phyloP scores from a whole-genome alignment of 2,113 vertebrate genomes.

The Asarcornis scutulata region DNA sequence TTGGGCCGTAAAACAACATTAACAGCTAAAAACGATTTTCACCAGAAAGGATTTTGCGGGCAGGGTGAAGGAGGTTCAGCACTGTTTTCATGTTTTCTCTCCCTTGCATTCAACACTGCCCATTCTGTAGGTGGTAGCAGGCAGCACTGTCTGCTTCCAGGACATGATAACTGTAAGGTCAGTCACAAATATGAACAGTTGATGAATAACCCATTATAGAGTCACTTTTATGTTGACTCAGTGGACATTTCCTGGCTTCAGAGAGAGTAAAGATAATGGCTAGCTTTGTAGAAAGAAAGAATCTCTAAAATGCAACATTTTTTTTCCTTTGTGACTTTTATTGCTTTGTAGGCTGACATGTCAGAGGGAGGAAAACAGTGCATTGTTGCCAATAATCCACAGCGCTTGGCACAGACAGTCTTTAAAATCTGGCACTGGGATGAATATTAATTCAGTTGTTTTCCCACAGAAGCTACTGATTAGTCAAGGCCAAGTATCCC shows the following conservation, averaged over 20 bases:
- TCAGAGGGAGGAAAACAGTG: constrained; percentile 72
- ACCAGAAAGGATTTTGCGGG: constrained; percentile 34
- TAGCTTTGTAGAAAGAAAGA: constrained; percentile 70
- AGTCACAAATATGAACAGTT: constrained; percentile 67
- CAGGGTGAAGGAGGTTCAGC: constrained; percentile 28
- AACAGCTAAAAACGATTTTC: constrained; percentile 48
- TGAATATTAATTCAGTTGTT: constrained; percentile 70
- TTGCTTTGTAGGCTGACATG: constrained; percentile 59
- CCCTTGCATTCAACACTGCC: constrained; percentile 30
- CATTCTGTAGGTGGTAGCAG: constrained; percentile 49
- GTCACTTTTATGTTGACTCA: constrained; percentile 69
- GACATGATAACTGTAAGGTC: constrained; percentile 67
- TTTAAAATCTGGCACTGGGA: constrained; percentile 48
- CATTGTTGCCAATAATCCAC: constrained; percentile 66
- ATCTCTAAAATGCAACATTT: constrained; percentile 71
- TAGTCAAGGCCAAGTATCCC: constrained; percentile 59
- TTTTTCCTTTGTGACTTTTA: constrained; percentile 68
- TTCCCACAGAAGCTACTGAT: constrained; percentile 79
- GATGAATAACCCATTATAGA: constrained; percentile 72
- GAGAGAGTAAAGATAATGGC: constrained; percentile 66
- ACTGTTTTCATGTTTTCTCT: constrained; percentile 43
- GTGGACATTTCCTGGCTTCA: constrained; percentile 68
- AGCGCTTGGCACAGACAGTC: constrained; percentile 55
- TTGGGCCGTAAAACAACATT: constrained; percentile 56
- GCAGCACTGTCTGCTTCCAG: constrained; percentile 18